phyloP scores from a whole-genome alignment of 2,113 vertebrate species.

The Acanthisitta chloris region DNA sequence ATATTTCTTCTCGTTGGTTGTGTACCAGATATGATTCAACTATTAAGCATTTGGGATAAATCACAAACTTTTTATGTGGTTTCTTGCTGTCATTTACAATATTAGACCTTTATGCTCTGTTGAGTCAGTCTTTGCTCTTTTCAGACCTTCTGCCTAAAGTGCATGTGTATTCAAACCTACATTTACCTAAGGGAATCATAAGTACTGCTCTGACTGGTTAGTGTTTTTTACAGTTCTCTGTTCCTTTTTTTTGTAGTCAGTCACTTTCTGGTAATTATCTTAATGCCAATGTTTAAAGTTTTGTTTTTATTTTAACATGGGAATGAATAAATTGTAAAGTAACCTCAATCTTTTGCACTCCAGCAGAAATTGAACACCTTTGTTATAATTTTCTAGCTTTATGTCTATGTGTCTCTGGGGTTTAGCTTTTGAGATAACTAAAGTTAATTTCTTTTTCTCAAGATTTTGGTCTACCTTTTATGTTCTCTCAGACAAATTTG shows the following conservation, averaged over 20 bases:
- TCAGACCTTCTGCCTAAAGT: neutral
- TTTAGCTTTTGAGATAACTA: neutral
- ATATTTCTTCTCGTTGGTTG: neutral
- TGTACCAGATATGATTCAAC: neutral
- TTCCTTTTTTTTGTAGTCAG: neutral
- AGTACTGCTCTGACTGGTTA: neutral
- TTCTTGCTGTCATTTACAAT: neutral
- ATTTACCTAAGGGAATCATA: neutral
- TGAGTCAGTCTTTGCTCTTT: neutral
- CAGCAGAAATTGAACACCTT: neutral
- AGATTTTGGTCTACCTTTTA: neutral
- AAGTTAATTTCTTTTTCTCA: neutral
- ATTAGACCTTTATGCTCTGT: neutral
- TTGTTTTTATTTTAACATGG: neutral
- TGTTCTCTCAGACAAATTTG: neutral
- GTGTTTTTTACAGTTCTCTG: neutral
- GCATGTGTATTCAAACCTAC: neutral
- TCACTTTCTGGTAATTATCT: neutral
- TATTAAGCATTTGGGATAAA: neutral
- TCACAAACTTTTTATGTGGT: neutral
- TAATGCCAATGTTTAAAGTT: neutral
- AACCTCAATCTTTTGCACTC: neutral
- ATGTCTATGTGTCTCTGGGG: neutral
- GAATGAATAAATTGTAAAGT: neutral
- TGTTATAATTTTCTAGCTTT: neutral